phyloP scores from a whole-genome alignment of 2,113 vertebrate genomes.

The Microtus ochrogaster region DNA sequence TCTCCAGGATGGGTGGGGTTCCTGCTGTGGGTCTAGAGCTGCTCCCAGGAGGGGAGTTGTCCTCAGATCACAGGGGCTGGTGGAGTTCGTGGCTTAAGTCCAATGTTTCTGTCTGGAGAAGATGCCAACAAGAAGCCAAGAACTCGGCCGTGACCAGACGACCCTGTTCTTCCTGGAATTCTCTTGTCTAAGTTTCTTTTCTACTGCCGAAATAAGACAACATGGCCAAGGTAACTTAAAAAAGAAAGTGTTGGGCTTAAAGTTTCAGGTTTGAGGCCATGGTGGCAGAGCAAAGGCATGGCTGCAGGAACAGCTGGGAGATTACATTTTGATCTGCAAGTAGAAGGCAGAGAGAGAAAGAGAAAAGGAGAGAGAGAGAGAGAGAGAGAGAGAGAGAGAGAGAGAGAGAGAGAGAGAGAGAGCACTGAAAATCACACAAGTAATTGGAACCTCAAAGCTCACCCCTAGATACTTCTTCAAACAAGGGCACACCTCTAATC shows the following conservation, averaged over 20 bases:
- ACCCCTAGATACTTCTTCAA: background rate
- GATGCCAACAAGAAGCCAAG: background rate
- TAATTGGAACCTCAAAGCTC: background rate
- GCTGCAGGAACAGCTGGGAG: background rate
- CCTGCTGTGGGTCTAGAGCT: background rate
- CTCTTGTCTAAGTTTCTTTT: background rate
- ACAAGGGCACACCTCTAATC: background rate
- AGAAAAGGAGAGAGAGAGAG: background rate
- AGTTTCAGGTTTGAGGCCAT: background rate
- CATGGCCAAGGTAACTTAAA: background rate
- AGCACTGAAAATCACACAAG: background rate
- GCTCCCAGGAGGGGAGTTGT: background rate
- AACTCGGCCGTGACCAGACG: background rate
- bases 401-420: background rate
- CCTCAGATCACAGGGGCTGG: background rate
- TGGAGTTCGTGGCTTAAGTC: background rate
- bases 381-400: background rate
- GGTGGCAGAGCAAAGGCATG: background rate
- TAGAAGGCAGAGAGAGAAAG: background rate
- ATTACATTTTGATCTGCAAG: background rate
- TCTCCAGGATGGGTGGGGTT: background rate
- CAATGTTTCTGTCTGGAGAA: background rate
- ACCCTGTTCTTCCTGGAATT: background rate
- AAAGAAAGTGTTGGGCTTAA: background rate
- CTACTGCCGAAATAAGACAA: background rate